Percentiles rank a stretch among this genome's conserved stretches.
phyloP scores from a whole-genome alignment of 1,140 invertebrate species.

The Lerema accius region DNA sequence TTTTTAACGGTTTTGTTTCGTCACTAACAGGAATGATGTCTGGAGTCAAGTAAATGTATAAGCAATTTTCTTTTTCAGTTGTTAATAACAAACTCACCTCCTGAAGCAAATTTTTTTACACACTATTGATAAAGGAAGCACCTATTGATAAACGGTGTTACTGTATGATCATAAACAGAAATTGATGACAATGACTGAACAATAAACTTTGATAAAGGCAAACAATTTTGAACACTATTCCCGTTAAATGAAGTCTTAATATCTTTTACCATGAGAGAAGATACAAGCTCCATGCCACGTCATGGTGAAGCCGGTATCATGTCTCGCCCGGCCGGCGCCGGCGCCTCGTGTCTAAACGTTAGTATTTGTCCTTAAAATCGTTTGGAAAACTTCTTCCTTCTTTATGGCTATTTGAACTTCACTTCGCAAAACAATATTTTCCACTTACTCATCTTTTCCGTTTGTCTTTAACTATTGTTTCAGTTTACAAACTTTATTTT shows the following conservation, averaged over 20 bases:
- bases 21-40: no score
- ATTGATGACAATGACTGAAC: no score
- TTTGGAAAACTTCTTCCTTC: slow-evolving; percentile 22
- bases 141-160: no score
- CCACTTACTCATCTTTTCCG: slow-evolving; percentile 20
- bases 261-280: slow-evolving; percentile 29
- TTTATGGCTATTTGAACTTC: slow-evolving; percentile 25
- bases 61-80: no score
- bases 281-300: slow-evolving; percentile 1
- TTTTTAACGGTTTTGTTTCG: no score
- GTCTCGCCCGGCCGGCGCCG: slow-evolving; percentile 35
- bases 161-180: no score
- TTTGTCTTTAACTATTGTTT: no score
- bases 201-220: no score
- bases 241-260: slow-evolving; percentile 7
- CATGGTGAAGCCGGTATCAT: slow-evolving; percentile 2
- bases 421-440: slow-evolving; percentile 29
- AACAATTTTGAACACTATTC: neutral
- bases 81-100: no score
- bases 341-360: slow-evolving; percentile 7
- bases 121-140: no score
- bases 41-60: no score
- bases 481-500: slow-evolving; percentile 18
- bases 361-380: slow-evolving; percentile 21
- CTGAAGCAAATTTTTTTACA: no score